Evolutionary conservation across 2,113 vertebrate genomes (phyloP).

Genomic region (Sinocyclocheilus anophthalmus): DNA sequence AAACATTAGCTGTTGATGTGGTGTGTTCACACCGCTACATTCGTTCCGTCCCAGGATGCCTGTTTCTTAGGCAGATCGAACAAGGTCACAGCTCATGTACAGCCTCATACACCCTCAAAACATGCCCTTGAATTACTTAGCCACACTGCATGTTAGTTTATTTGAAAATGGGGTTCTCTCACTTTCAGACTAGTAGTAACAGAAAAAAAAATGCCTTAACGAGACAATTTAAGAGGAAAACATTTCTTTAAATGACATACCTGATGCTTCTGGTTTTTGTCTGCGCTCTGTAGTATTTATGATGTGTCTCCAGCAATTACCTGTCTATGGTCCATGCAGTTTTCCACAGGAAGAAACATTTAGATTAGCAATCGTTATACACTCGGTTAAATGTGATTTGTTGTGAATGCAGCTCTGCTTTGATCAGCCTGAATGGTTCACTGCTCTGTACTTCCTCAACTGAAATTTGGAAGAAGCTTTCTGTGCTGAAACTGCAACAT

Average conservation of each 20-base stretch:
- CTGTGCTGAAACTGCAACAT: background rate
- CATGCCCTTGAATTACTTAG: background rate
- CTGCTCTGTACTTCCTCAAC: background rate
- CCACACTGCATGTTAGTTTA: background rate
- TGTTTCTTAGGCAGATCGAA: background rate
- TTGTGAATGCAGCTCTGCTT: background rate
- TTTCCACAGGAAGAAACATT: slow-evolving; percentile 35
- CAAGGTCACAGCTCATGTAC: background rate
- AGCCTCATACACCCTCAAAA: background rate
- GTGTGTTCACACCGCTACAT: background rate
- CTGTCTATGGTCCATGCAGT: slow-evolving; percentile 28
- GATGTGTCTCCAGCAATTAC: slow-evolving; percentile 27
- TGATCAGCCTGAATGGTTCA: slow-evolving; percentile 32
- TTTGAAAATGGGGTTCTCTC: background rate
- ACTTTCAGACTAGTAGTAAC: background rate
- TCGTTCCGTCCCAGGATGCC: background rate
- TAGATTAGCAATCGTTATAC: slow-evolving; percentile 30
- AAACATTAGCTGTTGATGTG: slow-evolving; percentile 19
- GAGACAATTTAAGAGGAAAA: background rate
- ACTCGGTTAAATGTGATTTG: slow-evolving; percentile 44
- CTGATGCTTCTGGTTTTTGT: slow-evolving; percentile 1
- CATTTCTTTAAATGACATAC: slow-evolving; percentile 6
- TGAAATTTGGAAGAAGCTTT: background rate
- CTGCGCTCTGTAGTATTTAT: background rate
- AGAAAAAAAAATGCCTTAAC: background rate